Percentiles rank a stretch among this genome's conserved stretches.
Conservation (phyloP, 2,888 invertebrate genomes). For the Andrena camellia region DNA sequence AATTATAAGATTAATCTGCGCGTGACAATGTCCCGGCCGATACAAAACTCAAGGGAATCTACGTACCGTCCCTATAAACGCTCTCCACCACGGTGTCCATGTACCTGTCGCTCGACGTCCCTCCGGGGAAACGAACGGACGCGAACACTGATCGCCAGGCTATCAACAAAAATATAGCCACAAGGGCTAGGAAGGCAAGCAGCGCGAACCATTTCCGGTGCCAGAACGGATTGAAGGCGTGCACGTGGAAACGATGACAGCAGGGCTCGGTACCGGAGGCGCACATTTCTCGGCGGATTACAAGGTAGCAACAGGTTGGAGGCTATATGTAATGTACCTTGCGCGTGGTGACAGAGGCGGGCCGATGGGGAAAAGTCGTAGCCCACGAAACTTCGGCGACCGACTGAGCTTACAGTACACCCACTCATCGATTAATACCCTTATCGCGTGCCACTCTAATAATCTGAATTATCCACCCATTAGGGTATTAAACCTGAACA, state of each 20-base stretch:
- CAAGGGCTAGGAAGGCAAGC: not conserved
- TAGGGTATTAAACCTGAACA: not conserved
- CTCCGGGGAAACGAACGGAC: not conserved
- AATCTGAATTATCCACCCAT: no score
- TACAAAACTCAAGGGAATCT: not conserved
- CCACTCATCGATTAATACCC: no score
- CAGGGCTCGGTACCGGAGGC: not conserved
- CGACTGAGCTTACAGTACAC: not conserved
- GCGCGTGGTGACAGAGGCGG: not conserved
- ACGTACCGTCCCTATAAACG: conserved; percentile 50
- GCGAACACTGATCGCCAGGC: not conserved
- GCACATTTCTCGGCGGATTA: conserved; percentile 3
- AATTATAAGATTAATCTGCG: not conserved
- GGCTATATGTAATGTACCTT: not conserved
- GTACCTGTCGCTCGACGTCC: not conserved
- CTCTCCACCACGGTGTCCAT: conserved; percentile 4
- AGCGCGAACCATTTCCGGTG: conserved; percentile 17
- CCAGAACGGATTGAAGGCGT: not conserved
- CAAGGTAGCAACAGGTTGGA: conserved; percentile 31
- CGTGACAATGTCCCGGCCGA: conserved; percentile 9
- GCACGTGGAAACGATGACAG: not conserved
- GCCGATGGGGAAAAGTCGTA: not conserved
- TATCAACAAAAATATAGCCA: not conserved
- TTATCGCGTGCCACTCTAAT: not conserved
- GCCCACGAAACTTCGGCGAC: not conserved